Percentiles rank a stretch among this genome's conserved stretches.
Evolutionary conservation across 2,113 vertebrate genomes (phyloP).

Genomic region (Syrmaticus mikado): DNA sequence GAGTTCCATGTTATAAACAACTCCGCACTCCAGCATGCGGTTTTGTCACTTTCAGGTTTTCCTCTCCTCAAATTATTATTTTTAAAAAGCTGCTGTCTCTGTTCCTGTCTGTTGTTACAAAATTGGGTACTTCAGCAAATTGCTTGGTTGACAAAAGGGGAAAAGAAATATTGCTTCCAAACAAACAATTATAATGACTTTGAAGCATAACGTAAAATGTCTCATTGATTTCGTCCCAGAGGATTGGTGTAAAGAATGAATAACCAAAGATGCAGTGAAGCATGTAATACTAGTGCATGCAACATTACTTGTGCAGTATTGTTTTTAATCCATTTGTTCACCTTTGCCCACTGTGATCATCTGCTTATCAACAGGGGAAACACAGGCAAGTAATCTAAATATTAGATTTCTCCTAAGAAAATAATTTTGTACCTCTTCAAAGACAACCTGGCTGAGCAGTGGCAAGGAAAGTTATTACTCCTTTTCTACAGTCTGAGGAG

Average conservation of each 20-base stretch:
- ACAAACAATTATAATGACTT: conserved; percentile 67
- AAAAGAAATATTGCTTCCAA: conserved; percentile 49
- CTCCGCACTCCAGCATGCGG: not conserved
- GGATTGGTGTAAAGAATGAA: conserved; percentile 61
- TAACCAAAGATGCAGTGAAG: conserved; percentile 53
- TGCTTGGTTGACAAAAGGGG: conserved; percentile 22
- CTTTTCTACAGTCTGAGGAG: not conserved
- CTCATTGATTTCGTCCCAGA: conserved; percentile 71
- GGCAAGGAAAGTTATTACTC: not conserved
- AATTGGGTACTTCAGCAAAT: conserved; percentile 61
- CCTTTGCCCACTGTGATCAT: conserved; percentile 33
- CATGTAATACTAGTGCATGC: conserved; percentile 33
- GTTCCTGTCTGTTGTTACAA: conserved; percentile 13
- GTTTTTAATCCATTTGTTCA: conserved; percentile 59
- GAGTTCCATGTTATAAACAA: not conserved
- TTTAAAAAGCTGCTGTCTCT: conserved; percentile 49
- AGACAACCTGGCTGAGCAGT: not conserved
- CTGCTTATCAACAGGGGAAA: conserved; percentile 7
- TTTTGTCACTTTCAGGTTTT: not conserved
- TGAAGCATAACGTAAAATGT: conserved; percentile 68
- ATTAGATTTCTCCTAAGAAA: not conserved
- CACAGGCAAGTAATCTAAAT: not conserved
- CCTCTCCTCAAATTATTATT: not conserved
- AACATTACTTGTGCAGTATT: conserved; percentile 56
- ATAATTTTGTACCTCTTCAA: not conserved